Evolutionary conservation across 35 echinoderm and acorn worm genomes (phyloP).

Genomic region (Amphiura filiformis): DNA sequence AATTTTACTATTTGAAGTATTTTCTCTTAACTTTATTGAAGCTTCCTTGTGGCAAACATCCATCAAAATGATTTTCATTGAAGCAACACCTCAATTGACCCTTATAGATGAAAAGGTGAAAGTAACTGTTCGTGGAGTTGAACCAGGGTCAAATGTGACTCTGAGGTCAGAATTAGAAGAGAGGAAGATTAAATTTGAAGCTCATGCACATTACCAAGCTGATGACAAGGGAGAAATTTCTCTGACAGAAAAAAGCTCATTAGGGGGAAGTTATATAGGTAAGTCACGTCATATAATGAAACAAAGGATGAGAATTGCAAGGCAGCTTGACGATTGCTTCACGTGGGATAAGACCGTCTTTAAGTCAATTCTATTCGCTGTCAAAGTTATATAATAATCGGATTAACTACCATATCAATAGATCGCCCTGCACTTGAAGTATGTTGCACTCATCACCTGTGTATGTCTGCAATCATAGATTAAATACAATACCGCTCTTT

Average conservation of each 20-base stretch:
- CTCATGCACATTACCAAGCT: constrained; percentile 25
- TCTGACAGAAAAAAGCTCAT: background rate
- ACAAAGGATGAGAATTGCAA: no score
- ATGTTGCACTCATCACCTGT: no score
- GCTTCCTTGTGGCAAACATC: no score
- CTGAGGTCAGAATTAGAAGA: background rate
- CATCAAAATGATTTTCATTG: background rate
- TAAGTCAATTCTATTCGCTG: no score
- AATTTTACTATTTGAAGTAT: no score
- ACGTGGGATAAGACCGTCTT: background rate
- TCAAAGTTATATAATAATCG: no score
- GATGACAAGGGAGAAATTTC: constrained; percentile 3
- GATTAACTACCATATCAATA: no score
- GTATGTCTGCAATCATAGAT: no score
- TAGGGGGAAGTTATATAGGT: constrained; percentile 13
- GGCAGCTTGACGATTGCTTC: background rate
- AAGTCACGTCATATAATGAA: no score
- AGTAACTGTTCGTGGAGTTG: background rate
- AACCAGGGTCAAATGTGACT: background rate
- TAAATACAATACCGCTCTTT: no score
- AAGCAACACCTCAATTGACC: background rate
- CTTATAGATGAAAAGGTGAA: constrained; percentile 3
- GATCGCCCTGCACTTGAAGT: no score
- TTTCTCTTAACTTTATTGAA: no score
- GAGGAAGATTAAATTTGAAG: background rate